Evolutionary conservation across 2,113 vertebrate genomes (phyloP).

Genomic region (Psilopsiagon aurifrons): DNA sequence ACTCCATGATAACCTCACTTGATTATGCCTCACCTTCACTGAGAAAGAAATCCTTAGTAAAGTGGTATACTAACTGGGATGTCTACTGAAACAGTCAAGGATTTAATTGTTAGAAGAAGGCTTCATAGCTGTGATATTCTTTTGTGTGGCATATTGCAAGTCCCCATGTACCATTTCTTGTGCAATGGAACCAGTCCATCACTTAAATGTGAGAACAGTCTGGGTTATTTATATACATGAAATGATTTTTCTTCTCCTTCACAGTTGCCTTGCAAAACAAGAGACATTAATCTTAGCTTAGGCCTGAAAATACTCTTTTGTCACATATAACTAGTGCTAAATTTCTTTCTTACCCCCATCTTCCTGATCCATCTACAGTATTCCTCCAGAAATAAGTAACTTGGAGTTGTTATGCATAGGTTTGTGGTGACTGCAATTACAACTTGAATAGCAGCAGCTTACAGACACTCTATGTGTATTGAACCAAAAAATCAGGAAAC

Average conservation of each 20-base stretch:
- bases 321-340: not conserved
- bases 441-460: not conserved
- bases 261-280: not conserved
- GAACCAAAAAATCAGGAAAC: not conserved
- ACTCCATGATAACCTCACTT: not conserved
- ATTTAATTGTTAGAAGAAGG: not conserved
- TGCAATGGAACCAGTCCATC: not conserved
- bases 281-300: not conserved
- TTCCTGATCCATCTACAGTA: not conserved
- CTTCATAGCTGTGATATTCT: not conserved
- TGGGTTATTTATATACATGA: not conserved
- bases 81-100: not conserved
- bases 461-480: not conserved
- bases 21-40: not conserved
- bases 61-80: not conserved
- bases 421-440: not conserved
- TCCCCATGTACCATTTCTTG: not conserved
- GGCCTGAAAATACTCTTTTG: not conserved
- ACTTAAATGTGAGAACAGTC: not conserved
- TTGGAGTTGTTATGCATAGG: not conserved
- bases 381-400: not conserved
- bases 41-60: not conserved
- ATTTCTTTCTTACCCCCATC: not conserved
- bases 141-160: not conserved
- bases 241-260: not conserved